Percentiles rank a stretch among this genome's conserved stretches.
Evolutionary conservation across 2,113 vertebrate species (phyloP).

Genomic region (Paramisgurnus dabryanus): DNA sequence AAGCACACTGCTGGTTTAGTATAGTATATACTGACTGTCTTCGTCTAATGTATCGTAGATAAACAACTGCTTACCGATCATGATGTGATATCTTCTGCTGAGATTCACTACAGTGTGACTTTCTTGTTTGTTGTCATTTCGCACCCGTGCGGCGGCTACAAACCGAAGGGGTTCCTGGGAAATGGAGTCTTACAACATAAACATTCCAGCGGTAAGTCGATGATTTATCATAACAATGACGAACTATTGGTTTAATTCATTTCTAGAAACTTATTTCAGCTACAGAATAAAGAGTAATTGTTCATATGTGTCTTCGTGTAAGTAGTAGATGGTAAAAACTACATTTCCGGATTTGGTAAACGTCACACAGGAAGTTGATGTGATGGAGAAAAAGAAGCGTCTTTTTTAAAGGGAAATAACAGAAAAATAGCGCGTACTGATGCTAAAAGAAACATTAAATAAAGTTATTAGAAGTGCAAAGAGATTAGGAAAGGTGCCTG

Average conservation of each 20-base stretch:
- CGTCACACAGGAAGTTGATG: slow-evolving; percentile 11
- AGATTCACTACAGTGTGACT: slow-evolving; percentile 10
- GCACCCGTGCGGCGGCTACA: slow-evolving; percentile 9
- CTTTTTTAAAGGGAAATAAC: too few species aligned
- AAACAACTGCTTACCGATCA: slow-evolving; percentile 57
- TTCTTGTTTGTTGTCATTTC: slow-evolving; percentile 41
- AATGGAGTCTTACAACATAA: slow-evolving; percentile 39
- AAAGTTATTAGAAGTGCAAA: too few species aligned
- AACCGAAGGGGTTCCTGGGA: slow-evolving; percentile 49
- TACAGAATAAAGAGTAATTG: not conserved
- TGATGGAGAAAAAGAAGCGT: not conserved
- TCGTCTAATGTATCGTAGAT: not conserved
- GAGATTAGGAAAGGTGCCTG: too few species aligned
- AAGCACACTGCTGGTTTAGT: not conserved
- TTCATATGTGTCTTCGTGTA: too few species aligned
- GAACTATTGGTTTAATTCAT: not conserved
- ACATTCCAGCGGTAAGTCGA: not conserved
- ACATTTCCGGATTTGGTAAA: not conserved
- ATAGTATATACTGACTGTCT: not conserved
- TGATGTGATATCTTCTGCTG: slow-evolving; percentile 21
- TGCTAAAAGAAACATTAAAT: too few species aligned
- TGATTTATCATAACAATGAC: not conserved
- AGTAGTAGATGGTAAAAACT: not conserved
- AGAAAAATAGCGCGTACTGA: too few species aligned
- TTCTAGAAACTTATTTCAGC: not conserved